These are phyloP conservation scores for Petromus typicus DNA, from an alignment of 2,113 vertebrate genomes.

Conservation along the genomic window DNA sequence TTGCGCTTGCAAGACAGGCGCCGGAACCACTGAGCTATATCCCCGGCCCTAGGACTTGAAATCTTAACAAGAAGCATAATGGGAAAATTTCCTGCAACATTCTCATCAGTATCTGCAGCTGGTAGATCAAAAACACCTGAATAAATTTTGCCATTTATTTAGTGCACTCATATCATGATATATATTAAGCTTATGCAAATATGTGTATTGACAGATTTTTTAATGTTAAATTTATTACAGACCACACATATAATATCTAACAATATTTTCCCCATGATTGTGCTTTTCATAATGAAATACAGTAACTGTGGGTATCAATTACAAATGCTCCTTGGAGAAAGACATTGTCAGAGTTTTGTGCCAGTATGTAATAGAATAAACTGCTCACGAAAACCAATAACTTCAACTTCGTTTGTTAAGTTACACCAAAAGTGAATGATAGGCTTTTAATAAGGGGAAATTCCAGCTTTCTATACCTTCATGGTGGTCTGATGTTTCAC, in stretches of 20 bases:
- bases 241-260: not conserved
- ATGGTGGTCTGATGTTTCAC: not conserved
- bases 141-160: not conserved
- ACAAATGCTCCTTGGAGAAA: not conserved
- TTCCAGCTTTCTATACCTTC: not conserved
- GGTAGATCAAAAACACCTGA: not conserved
- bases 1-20: too few relatives aligned
- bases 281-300: not conserved
- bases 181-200: not conserved
- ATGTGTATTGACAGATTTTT: not conserved
- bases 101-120: not conserved
- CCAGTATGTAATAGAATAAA: not conserved
- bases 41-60: slow-evolving; percentile 17
- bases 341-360: not conserved
- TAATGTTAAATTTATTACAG: not conserved
- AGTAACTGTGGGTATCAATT: not conserved
- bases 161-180: not conserved
- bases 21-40: too few relatives aligned
- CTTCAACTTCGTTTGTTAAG: not conserved
- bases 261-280: not conserved
- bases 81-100: not conserved
- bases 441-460: not conserved
- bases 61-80: not conserved
- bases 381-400: not conserved
- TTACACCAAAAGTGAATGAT: not conserved